These are phyloP conservation scores for Schizopygopsis malacanthus DNA, from an alignment of 2,797 vertebrate genomes.

Conservation along the genomic window DNA sequence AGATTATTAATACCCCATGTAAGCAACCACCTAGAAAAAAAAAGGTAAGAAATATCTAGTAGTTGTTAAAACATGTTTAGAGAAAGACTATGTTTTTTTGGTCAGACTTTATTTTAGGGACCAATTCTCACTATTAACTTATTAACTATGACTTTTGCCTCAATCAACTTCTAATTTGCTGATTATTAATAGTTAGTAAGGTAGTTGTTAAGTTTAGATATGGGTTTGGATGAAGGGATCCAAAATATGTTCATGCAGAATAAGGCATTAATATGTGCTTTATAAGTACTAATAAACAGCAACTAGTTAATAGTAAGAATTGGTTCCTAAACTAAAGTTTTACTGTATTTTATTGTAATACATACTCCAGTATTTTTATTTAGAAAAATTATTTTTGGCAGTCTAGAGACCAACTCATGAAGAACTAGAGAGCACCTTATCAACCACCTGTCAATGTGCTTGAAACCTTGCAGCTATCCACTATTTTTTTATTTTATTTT, in stretches of 20 bases:
- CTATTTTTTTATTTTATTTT: background rate
- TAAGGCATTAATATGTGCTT: background rate
- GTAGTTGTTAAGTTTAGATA: background rate
- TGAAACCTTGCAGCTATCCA: background rate
- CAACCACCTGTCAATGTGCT: background rate
- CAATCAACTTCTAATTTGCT: background rate
- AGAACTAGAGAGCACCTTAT: background rate
- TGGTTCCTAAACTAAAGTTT: background rate
- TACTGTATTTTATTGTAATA: background rate
- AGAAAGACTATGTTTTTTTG: background rate
- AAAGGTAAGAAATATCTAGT: too few relatives aligned
- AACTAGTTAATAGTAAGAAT: too few relatives aligned
- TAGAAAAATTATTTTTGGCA: too few relatives aligned
- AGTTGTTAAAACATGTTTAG: too few relatives aligned
- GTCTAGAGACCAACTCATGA: background rate
- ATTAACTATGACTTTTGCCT: background rate
- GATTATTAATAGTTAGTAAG: background rate
- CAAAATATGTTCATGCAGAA: background rate
- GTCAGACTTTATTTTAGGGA: background rate
- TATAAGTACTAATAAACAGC: background rate
- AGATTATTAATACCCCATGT: background rate
- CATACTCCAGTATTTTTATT: background rate
- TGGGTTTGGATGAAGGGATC: too few relatives aligned
- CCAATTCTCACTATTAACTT: background rate
- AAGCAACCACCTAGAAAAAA: background rate